Conservation (phyloP, 2,113 vertebrate genomes). For the Strix aluco region DNA sequence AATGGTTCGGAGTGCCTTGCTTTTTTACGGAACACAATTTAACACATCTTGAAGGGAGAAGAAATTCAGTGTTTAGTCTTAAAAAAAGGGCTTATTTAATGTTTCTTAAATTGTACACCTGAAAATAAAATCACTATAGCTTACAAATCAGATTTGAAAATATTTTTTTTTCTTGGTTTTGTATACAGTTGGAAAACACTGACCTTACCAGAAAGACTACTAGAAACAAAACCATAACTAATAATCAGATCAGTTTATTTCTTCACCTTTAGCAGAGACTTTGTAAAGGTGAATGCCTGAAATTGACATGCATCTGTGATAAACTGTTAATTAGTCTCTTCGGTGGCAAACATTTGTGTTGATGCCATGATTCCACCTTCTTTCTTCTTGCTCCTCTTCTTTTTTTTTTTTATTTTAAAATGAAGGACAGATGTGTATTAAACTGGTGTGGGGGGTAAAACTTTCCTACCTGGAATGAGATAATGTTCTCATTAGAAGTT, state of each 20-base stretch:
- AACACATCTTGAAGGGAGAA: not conserved
- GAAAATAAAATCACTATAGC: not conserved
- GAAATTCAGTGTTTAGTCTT: not conserved
- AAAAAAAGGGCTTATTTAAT: not conserved
- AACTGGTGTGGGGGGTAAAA: fast-evolving
- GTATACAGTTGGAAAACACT: not conserved
- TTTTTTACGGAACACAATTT: not conserved
- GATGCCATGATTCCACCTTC: not conserved
- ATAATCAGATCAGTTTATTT: not conserved
- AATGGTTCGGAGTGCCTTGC: not conserved
- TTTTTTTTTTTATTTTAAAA: not conserved
- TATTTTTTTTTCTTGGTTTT: not conserved
- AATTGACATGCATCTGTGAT: not conserved
- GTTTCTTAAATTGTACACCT: not conserved
- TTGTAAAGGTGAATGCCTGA: not conserved
- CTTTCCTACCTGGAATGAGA: not conserved
- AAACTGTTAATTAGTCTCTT: not conserved
- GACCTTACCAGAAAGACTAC: not conserved
- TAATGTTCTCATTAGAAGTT: not conserved
- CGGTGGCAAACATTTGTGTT: not conserved
- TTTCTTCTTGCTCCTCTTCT: not conserved
- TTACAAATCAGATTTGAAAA: not conserved
- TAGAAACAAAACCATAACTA: not conserved
- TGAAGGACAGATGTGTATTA: not conserved
- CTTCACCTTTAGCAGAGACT: not conserved